A percentile compares a stretch with the other conserved stretches of the same genome.
phyloP scores from a whole-genome alignment of 2,113 vertebrate species.

The Prionailurus viverrinus region DNA sequence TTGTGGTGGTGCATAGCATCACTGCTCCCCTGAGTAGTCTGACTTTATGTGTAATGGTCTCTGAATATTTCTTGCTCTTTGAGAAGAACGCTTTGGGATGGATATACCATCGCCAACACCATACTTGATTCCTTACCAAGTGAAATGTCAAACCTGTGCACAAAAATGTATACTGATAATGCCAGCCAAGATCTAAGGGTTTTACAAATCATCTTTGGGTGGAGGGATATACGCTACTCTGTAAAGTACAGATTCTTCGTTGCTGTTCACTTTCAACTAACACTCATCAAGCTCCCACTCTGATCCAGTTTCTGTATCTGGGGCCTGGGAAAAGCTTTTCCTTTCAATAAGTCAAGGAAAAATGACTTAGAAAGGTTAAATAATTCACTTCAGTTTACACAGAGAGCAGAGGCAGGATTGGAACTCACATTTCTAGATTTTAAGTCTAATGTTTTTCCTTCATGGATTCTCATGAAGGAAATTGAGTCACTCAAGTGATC shows the following conservation, averaged over 20 bases:
- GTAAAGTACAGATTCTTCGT: background rate
- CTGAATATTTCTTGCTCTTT: background rate
- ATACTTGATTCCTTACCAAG: background rate
- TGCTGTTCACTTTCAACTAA: background rate
- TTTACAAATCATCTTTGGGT: background rate
- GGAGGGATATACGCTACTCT: background rate
- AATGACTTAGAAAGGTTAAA: background rate
- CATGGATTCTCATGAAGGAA: background rate
- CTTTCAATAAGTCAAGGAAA: background rate
- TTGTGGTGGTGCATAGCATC: background rate
- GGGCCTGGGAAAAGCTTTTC: no score
- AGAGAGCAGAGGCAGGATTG: background rate
- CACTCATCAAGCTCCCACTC: background rate
- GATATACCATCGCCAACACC: background rate
- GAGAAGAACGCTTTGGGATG: background rate
- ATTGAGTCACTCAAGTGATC: background rate
- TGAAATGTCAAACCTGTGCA: background rate
- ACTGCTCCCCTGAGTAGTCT: background rate
- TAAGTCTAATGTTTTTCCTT: background rate
- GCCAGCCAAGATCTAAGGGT: background rate
- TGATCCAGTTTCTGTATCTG: background rate
- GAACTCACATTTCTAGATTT: background rate
- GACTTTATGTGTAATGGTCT: background rate
- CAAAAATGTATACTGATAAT: background rate
- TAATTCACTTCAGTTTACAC: background rate